Conservation (phyloP, 2,113 vertebrate species). For the Acanthisitta chloris region DNA sequence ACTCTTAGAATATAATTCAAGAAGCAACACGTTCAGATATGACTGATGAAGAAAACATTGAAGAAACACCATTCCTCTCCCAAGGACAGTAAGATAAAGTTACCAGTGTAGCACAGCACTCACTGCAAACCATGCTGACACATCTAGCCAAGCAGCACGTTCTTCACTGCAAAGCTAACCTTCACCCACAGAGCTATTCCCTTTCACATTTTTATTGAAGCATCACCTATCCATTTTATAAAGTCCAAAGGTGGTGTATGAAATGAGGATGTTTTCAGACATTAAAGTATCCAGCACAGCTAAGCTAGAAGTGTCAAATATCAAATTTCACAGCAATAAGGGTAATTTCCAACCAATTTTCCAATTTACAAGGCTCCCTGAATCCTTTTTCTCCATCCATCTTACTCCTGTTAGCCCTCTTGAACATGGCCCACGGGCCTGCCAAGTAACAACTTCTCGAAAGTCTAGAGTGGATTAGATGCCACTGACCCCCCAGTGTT, state of each 20-base stretch:
- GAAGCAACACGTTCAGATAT: not conserved
- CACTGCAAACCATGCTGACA: not conserved
- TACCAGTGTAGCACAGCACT: not conserved
- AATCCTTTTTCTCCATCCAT: not conserved
- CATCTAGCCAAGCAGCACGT: not conserved
- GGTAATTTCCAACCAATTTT: not conserved
- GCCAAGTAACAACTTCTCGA: not conserved
- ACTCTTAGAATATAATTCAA: not conserved
- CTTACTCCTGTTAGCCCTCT: not conserved
- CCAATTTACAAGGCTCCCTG: not conserved
- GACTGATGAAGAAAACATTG: not conserved
- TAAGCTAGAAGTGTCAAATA: not conserved
- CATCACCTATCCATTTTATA: not conserved
- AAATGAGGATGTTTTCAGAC: not conserved
- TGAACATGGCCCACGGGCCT: not conserved
- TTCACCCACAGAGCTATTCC: not conserved
- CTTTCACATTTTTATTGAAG: not conserved
- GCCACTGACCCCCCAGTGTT: fast-evolving
- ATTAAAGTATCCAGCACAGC: not conserved
- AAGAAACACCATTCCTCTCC: not conserved
- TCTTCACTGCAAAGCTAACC: not conserved
- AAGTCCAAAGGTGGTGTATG: not conserved
- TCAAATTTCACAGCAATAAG: not conserved
- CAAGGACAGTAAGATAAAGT: not conserved
- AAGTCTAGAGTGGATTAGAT: not conserved